Percentiles rank a stretch among this genome's conserved stretches.
These are phyloP conservation scores for Pristionchus fissidentatus DNA, from an alignment of 2,888 invertebrate genomes.

Conservation along the genomic window DNA sequence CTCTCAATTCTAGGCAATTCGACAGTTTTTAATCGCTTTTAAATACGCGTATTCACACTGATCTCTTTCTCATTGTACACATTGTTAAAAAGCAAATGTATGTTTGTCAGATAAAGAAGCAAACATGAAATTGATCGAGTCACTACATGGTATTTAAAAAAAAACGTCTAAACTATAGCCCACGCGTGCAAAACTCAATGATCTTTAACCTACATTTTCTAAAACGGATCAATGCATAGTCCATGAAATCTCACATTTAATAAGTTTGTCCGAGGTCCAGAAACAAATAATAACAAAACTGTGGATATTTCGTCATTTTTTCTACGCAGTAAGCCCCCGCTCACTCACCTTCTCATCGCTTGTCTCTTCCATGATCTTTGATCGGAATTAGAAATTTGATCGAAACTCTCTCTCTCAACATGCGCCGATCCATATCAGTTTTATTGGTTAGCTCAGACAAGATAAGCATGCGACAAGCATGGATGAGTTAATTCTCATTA, in stretches of 20 bases:
- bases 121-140: no score
- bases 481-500: not conserved
- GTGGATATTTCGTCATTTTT: not conserved
- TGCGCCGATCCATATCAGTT: slow-evolving; percentile 1
- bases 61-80: not conserved
- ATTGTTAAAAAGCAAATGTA: no score
- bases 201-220: no score
- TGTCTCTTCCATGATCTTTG: not conserved
- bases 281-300: not conserved
- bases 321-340: not conserved
- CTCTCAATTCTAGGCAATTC: slow-evolving; percentile 21
- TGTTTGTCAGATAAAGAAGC: no score
- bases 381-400: not conserved
- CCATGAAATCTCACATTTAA: no score
- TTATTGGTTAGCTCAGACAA: not conserved
- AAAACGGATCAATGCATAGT: no score
- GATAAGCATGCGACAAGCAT: not conserved
- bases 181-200: no score
- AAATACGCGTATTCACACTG: not conserved
- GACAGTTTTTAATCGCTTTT: slow-evolving; percentile 8
- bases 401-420: not conserved
- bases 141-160: no score
- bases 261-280: no score
- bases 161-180: no score
- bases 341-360: not conserved